A percentile compares a stretch with the other conserved stretches of the same genome.
Evolutionary conservation across 2,888 invertebrate genomes (phyloP).

Genomic region (Conchocele bisecta): DNA sequence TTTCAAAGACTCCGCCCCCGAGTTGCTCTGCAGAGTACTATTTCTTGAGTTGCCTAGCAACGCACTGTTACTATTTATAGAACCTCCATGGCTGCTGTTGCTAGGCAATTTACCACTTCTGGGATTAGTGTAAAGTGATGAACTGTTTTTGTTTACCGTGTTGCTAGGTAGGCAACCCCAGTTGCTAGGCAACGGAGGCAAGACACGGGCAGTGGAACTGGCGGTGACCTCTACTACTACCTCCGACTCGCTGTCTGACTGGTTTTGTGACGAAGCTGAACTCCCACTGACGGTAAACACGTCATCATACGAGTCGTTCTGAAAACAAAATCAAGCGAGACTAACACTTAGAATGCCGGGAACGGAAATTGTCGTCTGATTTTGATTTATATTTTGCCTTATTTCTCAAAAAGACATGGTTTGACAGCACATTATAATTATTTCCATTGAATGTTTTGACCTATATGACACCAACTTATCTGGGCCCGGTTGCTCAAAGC

Average conservation of each 20-base stretch:
- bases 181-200: not conserved
- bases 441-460: too few relatives aligned
- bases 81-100: not conserved
- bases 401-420: too few relatives aligned
- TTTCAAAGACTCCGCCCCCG: too few relatives aligned
- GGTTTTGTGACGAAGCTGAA: conserved; percentile 60
- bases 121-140: not conserved
- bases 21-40: not conserved
- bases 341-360: too few relatives aligned
- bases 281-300: conserved; percentile 73
- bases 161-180: not conserved
- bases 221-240: conserved; percentile 32
- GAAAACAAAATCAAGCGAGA: conserved; percentile 26
- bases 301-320: conserved; percentile 72
- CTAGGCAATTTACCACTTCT: too few relatives aligned
- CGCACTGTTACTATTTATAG: not conserved
- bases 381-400: too few relatives aligned
- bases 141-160: not conserved
- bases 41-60: not conserved
- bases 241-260: conserved; percentile 62
- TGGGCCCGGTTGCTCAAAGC: too few relatives aligned
- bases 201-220: conserved; percentile 6
- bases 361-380: too few relatives aligned
- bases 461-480: too few relatives aligned
- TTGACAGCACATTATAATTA: too few relatives aligned